Percentiles rank a stretch among this genome's conserved stretches.
These are phyloP conservation scores for Neoascia interrupta DNA, from an alignment of 2,888 invertebrate species.

Conservation along the genomic window DNA sequence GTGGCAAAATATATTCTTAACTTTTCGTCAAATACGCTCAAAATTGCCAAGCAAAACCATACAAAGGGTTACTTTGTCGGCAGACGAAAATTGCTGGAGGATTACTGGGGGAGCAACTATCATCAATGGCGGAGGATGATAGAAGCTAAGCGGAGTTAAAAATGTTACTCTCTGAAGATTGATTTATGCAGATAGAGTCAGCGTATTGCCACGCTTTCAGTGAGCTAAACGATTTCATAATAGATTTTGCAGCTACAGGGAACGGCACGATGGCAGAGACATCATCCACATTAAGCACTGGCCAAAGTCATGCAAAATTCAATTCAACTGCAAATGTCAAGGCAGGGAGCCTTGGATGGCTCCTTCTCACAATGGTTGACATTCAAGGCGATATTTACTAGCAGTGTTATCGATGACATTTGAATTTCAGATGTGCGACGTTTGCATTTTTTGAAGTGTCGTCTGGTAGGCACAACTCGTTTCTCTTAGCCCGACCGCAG, in stretches of 20 bases:
- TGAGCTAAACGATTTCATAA: background rate
- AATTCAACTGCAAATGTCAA: background rate
- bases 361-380: background rate
- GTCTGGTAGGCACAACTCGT: slow-evolving; percentile 37
- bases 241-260: background rate
- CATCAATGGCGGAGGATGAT: background rate
- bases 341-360: background rate
- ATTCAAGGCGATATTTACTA: background rate
- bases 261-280: background rate
- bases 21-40: slow-evolving; percentile 6
- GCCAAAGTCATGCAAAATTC: background rate
- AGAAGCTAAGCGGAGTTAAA: background rate
- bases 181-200: background rate
- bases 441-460: slow-evolving; percentile 33
- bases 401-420: background rate
- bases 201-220: slow-evolving; percentile 17
- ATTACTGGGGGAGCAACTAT: slow-evolving; percentile 7
- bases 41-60: slow-evolving; percentile 4
- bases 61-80: too few relatives aligned
- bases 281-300: background rate
- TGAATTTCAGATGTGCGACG: slow-evolving; percentile 14
- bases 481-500: too few relatives aligned
- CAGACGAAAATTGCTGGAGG: slow-evolving; percentile 8
- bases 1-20: slow-evolving; percentile 7
- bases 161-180: background rate